Conservation (phyloP, 2,888 invertebrate genomes). For the Lordiphosa fenestrarum region DNA sequence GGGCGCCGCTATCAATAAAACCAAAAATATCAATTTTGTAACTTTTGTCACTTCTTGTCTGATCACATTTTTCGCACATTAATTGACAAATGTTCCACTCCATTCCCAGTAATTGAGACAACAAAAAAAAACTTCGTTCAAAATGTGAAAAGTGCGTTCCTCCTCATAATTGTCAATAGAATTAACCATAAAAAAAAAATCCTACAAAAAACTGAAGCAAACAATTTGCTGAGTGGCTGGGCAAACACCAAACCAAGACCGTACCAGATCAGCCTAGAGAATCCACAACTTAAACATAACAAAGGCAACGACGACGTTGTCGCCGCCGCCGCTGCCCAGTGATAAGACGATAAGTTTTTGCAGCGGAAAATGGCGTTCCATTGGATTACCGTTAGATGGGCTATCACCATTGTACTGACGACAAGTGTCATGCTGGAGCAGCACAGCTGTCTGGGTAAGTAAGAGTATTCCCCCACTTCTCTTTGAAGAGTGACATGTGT, state of each 20-base stretch:
- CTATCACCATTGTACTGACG: slow-evolving; percentile 32
- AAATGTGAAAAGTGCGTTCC: slow-evolving; percentile 51
- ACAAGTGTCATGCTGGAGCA: slow-evolving; percentile 30
- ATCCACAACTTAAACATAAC: slow-evolving; percentile 3
- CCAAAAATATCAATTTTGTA: slow-evolving; percentile 27
- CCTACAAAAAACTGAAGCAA: slow-evolving; percentile 24
- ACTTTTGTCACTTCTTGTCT: slow-evolving; percentile 19
- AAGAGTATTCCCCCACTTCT: slow-evolving; percentile 1
- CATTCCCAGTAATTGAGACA: slow-evolving; percentile 61
- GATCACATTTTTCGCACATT: slow-evolving; percentile 54
- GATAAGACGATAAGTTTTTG: slow-evolving; percentile 10
- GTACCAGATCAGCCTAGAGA: slow-evolving; percentile 4
- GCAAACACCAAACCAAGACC: slow-evolving; percentile 24
- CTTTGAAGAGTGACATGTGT: too few relatives aligned
- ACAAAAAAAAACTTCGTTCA: slow-evolving; percentile 19
- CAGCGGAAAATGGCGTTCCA: slow-evolving; percentile 36
- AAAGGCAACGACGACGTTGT: neutral
- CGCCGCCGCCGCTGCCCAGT: slow-evolving; percentile 2
- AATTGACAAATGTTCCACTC: slow-evolving; percentile 72
- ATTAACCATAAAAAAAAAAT: slow-evolving; percentile 53
- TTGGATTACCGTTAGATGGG: slow-evolving; percentile 20
- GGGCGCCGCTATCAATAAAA: slow-evolving; percentile 55
- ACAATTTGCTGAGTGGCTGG: slow-evolving; percentile 53
- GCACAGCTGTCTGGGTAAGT: slow-evolving; percentile 58
- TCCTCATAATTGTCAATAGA: slow-evolving; percentile 54